Base-by-base conservation (phyloP, 2,113 vertebrate species). In the Plecturocebus donacophilus region DNA sequence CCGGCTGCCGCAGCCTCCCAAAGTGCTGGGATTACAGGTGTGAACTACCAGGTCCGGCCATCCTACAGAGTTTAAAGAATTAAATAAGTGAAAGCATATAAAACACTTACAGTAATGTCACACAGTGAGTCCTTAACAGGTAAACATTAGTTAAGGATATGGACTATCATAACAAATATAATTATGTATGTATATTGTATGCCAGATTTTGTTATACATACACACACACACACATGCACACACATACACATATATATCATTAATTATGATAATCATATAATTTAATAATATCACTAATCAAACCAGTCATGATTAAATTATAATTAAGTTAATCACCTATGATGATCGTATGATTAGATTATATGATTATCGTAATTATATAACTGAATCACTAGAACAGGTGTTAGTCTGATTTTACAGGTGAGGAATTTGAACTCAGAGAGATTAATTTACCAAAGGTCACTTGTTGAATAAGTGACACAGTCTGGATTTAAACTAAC, bases 371-470 rank as follows among this genome's bases (percentile, higher is more conserved):
- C 13, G 3, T 49, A 49, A 14, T 49, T 49, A 49, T 49, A 49
- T 14, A 49, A 49, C 47, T 16, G 66, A 54, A 75, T 82, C 56
- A 76, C 47, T 32, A 88, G n/a, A 87, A 35, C 56, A 52, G 25
- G 25, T 54, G 5, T 45, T 89, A 64, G 40, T 47, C 21, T 71
- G 23, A 64, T 45, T 71, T 71, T 21, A 79, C 3, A 84, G 12
- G 38, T 61, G n/a, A 88, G 7, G 38, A 96, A 84, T 71, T 79
- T 88, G 38, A n/a, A 70, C 13, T 84, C 54, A 35, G 19, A 68
- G 7, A 91, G 38, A 58, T 83, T 87, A 83, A 66, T 70, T 94
- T 61, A 13, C 17, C 68, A 32, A 92, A 1, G 6, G 7, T 85
- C n/a, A 21, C 42, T 12, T 73, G 38, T 71, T 64, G 54, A 71